phyloP scores from a whole-genome alignment of 2,888 invertebrate genomes.

The Elgonia sp. region DNA sequence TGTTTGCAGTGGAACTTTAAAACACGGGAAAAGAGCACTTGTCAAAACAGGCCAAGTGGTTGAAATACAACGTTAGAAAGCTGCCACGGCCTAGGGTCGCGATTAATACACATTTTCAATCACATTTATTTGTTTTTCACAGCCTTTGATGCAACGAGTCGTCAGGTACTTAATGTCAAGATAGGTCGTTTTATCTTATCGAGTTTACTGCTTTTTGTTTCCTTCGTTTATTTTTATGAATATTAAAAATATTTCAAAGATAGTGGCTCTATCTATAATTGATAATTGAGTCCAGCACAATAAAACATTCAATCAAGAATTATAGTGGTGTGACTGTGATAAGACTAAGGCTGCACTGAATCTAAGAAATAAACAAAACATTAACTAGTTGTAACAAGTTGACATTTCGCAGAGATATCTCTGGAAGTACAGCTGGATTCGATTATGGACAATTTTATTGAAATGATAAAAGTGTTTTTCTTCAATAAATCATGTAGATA shows the following conservation, averaged over 20 bases:
- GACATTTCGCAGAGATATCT: no score
- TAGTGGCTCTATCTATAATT: slow-evolving; percentile 15
- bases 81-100: background rate
- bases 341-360: slow-evolving; percentile 18
- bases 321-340: slow-evolving; percentile 11
- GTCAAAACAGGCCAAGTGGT: slow-evolving; percentile 57
- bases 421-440: no score
- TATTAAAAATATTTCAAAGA: slow-evolving; percentile 44
- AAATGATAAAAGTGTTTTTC: no score
- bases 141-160: background rate
- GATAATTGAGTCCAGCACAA: slow-evolving; percentile 36
- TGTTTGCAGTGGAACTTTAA: slow-evolving; percentile 42
- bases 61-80: slow-evolving; percentile 25
- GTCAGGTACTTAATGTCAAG: background rate
- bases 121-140: slow-evolving; percentile 7
- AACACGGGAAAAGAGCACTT: slow-evolving; percentile 45
- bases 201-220: slow-evolving; percentile 5
- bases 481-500: no score
- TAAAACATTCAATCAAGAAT: slow-evolving; percentile 47
- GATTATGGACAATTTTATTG: no score
- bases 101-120: slow-evolving; percentile 31
- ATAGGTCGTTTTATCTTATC: slow-evolving; percentile 1
- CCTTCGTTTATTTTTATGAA: slow-evolving; percentile 5
- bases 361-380: slow-evolving; percentile 33
- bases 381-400: slow-evolving; percentile 9